A percentile compares a stretch with the other conserved stretches of the same genome.
These are phyloP conservation scores for Calyptommatus sinebrachiatus DNA, from an alignment of 2,113 vertebrate genomes.

Conservation along the genomic window DNA sequence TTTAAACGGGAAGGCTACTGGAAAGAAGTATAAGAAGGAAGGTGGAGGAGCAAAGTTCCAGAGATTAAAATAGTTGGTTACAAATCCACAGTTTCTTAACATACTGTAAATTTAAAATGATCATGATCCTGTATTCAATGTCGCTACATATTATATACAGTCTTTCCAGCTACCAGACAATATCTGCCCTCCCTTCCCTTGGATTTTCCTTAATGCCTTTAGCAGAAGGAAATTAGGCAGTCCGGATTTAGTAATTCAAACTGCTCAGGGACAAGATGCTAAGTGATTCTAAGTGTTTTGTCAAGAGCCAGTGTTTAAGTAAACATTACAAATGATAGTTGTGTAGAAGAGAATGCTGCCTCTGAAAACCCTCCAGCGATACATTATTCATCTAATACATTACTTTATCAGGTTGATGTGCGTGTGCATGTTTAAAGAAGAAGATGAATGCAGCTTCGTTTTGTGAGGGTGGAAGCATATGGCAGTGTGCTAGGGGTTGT, in stretches of 20 bases:
- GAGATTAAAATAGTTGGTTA: constrained; percentile 51
- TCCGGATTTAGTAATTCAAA: constrained; percentile 63
- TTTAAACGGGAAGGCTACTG: constrained; percentile 62
- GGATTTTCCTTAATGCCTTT: constrained; percentile 31
- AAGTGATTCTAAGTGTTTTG: constrained; percentile 72
- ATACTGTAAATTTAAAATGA: not conserved
- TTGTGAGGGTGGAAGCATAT: not conserved
- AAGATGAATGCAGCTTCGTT: constrained; percentile 36
- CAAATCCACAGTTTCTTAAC: not conserved
- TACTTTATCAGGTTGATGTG: constrained; percentile 63
- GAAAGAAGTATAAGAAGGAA: constrained; percentile 44
- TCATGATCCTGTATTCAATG: not conserved
- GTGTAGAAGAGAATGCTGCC: constrained; percentile 60
- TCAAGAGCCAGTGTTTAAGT: constrained; percentile 70
- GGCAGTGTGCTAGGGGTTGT: not conserved
- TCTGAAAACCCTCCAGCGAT: constrained; percentile 63
- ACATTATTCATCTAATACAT: constrained; percentile 71
- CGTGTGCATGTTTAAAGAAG: constrained; percentile 40
- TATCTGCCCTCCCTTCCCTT: not conserved
- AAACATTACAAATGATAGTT: constrained; percentile 72
- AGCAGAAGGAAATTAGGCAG: constrained; percentile 58
- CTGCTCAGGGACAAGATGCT: constrained; percentile 64
- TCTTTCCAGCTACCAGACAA: not conserved
- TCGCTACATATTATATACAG: not conserved
- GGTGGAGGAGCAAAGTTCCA: constrained; percentile 24